Evolutionary conservation across 2,113 vertebrate genomes (phyloP).

Genomic region (Leptocoma aspasia): DNA sequence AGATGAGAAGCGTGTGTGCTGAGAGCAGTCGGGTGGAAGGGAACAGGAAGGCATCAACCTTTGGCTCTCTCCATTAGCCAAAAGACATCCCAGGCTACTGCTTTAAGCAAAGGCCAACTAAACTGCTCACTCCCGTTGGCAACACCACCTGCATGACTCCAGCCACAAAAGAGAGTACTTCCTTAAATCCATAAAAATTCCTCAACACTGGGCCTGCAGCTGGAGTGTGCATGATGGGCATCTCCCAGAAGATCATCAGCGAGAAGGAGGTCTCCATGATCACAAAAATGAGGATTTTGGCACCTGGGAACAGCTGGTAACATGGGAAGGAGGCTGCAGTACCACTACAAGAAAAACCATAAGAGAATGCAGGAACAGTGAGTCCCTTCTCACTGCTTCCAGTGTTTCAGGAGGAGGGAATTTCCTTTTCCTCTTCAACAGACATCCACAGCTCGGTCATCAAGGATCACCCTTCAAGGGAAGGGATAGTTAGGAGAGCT

Average conservation of each 20-base stretch:
- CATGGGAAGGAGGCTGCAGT: rapidly evolving
- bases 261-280: neutral
- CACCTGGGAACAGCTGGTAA: neutral
- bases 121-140: neutral
- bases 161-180: neutral
- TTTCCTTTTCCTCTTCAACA: neutral
- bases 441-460: neutral
- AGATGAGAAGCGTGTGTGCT: neutral
- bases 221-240: rapidly evolving
- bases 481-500: neutral
- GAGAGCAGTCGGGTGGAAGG: rapidly evolving
- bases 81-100: neutral
- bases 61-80: neutral
- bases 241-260: neutral
- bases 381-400: neutral
- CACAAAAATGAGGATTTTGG: neutral
- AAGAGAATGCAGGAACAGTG: neutral
- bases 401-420: neutral
- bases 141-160: rapidly evolving
- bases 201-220: rapidly evolving
- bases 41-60: neutral
- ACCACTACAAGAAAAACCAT: rapidly evolving
- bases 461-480: neutral
- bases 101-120: neutral
- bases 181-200: neutral